Base-by-base conservation (phyloP, 2,113 vertebrate species). In the Oxygymnocypris stewartii region DNA sequence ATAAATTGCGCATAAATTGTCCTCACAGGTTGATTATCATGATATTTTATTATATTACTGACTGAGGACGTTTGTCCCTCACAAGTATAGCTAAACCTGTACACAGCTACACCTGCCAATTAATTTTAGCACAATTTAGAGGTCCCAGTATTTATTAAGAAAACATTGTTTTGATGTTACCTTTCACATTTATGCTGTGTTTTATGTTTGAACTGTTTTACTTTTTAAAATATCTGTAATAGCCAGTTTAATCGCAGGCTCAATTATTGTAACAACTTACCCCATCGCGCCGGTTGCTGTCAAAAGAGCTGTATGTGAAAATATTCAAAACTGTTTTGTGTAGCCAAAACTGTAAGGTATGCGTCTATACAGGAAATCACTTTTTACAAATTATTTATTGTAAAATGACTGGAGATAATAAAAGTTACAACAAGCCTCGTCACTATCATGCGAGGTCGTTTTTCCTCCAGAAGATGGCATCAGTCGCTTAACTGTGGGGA, bases 401-500 rank as follows among this genome's bases (percentile, higher is more conserved):
- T 49, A 31, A 31, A 31, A 31, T 31, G 28, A 54, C 5, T 51
- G 49, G 13, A 9, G 6, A 20, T 7, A 2, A 57, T 57, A 7
- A 54, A 18, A 57, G 18, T 57, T 20, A 57, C 54, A 57, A 67
- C 61, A 35, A 31, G 28, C 13, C 28, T 69, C 13, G 44, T 44
- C 14, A 75, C n/a, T 31, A 54, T 1, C 16, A 69, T n/a, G 69
- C 11, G 20, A 59, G 14, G 47, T 18, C 67, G 31, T 18, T 25
- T 18, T 31, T 31, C 1, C 16, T 16, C 67, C 82, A 75, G 44
- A 74, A 84, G 82, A 73, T 84, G 67, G 82, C 69, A 20, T 25
- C 82, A 25, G 31, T 12, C 31, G 51, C 82, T 74, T 75, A 84
- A 59, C 31, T 40, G 23, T 57, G 12, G 44, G 28, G 35, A 1